Conservation (phyloP, 2,113 vertebrate species). For the Heterochromis multidens region DNA sequence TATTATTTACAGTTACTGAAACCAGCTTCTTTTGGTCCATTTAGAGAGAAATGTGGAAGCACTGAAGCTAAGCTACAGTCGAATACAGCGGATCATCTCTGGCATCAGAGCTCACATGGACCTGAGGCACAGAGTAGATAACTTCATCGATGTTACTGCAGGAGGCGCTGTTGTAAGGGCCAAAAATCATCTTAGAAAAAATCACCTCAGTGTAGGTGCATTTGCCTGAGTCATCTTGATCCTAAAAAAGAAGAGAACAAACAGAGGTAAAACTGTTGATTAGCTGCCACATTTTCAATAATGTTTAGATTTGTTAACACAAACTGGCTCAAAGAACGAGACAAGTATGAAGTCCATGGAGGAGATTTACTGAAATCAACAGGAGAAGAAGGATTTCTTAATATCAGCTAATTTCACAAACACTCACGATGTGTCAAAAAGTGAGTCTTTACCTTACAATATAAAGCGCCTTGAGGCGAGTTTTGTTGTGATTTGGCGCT, state of each 20-base stretch:
- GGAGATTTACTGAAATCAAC: too few species aligned
- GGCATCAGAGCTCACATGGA: not conserved
- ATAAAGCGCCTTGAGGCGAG: too few species aligned
- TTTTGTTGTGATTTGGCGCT: too few species aligned
- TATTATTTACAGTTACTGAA: rapidly evolving
- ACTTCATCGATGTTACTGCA: rapidly evolving
- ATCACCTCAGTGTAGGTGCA: not conserved
- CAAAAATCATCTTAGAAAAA: not conserved
- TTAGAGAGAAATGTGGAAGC: not conserved
- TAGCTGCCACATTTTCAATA: not conserved
- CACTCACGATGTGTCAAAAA: too few species aligned
- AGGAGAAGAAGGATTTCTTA: too few species aligned
- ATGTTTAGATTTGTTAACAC: not conserved
- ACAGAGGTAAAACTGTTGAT: not conserved
- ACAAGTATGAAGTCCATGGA: too few species aligned
- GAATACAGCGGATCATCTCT: not conserved
- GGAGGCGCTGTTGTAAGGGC: not conserved
- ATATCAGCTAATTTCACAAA: not conserved
- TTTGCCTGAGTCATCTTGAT: not conserved
- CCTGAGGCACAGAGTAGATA: not conserved
- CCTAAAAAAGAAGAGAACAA: not conserved
- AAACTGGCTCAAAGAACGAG: not conserved
- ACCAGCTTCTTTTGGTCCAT: not conserved
- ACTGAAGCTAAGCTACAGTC: not conserved
- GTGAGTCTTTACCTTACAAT: too few species aligned